phyloP scores from a whole-genome alignment of 2,888 invertebrate genomes.

The Hypercompe scribonia region DNA sequence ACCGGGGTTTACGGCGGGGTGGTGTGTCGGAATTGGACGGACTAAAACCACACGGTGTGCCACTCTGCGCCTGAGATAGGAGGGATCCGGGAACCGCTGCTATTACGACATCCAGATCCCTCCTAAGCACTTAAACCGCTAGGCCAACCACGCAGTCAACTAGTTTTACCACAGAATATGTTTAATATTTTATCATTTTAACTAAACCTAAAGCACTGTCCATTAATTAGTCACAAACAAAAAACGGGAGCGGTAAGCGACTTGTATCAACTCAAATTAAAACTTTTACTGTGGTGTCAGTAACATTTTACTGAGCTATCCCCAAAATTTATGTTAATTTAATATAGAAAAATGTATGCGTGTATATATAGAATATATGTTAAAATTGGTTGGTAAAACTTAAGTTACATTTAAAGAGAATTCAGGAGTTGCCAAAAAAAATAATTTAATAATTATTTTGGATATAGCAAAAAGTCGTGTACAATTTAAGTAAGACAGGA shows the following conservation, averaged over 20 bases:
- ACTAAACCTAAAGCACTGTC: conserved; percentile 14
- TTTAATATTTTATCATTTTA: conserved; percentile 7
- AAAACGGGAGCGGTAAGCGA: neutral
- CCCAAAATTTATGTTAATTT: conserved; percentile 9
- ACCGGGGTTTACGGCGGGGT: too few species aligned
- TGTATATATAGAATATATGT: neutral
- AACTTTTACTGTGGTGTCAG: conserved; percentile 18
- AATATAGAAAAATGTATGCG: conserved; percentile 27
- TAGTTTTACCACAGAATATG: conserved; percentile 15
- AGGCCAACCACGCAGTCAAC: too few species aligned
- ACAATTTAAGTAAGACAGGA: too few species aligned
- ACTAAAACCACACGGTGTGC: too few species aligned
- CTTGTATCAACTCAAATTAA: conserved; percentile 21
- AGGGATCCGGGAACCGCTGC: too few species aligned
- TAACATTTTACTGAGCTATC: conserved; percentile 13
- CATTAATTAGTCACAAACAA: conserved; percentile 6
- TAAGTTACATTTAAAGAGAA: neutral
- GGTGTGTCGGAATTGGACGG: too few species aligned
- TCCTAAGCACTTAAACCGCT: too few species aligned
- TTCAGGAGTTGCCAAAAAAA: too few species aligned
- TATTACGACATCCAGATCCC: too few species aligned
- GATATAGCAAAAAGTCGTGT: too few species aligned
- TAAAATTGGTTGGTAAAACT: neutral
- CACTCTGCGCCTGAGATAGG: too few species aligned
- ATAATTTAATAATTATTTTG: too few species aligned